Evolutionary conservation across 2,888 invertebrate species (phyloP), one percentile per base, ranked within the genome.

Genomic region (Leptogaster cylindrica): DNA sequence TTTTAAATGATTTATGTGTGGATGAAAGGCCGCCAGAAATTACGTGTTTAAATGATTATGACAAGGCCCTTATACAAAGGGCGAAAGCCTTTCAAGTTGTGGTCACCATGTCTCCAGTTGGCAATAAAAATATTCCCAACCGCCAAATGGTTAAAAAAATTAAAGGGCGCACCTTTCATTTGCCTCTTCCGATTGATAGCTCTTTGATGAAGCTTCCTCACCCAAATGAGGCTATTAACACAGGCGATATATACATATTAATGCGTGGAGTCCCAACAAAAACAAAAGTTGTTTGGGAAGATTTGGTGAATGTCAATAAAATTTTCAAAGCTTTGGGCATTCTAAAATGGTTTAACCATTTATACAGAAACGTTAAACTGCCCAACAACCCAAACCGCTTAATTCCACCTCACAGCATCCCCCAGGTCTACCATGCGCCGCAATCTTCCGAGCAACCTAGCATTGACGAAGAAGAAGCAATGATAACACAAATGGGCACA

Each of bases 21-120:
- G 28, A 31, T 41, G 46, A 66, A 20, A 28, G 67, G 14, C 72
- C 75, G n/a, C 7, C 36, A 14, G 70, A 71, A 67, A 69, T 75
- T 14, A 18, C n/a, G 5, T 20, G 10, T 3, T 66, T 76, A 8
- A 73, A 75, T 65, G 68, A 72, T 25, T 73, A 69, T 67, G 72
- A 76, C 69, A 73, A 71, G 70, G 70, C 72, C 3, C n/a, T 39
- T 12, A 39, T 39, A 10, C 39, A 39, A 10, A 10, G 10, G 4
- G 76, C 76, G 12, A 77, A 76, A 73, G 75, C 77, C 3, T 77
- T 77, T 70, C 77, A 78, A 72, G 75, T 74, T 1, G 71, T 77
- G 7, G 46, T 70, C 39, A 51, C 65, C 44, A 74, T 77, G 73
- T 72, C 70, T 46, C 72, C 77, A 5, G 76, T 78, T 2, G 72